Evolutionary conservation across 2,888 invertebrate species (phyloP).

Genomic region (Sesamia inferens): DNA sequence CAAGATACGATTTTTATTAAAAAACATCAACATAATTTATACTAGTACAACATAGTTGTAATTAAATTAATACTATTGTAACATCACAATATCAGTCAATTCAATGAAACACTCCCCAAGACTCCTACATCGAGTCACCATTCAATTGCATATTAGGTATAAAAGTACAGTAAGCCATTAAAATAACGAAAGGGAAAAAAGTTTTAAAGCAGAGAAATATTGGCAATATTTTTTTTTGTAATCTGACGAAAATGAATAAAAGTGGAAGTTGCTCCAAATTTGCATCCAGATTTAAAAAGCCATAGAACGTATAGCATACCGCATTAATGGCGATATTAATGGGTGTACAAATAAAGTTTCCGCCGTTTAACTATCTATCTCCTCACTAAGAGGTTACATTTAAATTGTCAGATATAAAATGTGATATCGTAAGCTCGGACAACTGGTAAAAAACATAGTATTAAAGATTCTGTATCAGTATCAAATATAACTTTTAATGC

Average conservation of each 20-base stretch:
- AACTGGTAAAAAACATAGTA: too few relatives aligned
- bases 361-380: too few relatives aligned
- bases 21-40: conserved; percentile 34
- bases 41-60: conserved; percentile 53
- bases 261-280: not conserved
- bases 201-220: not conserved
- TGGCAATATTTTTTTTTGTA: not conserved
- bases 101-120: conserved; percentile 5
- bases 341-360: too few relatives aligned
- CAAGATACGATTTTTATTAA: conserved; percentile 32
- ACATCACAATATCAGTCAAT: conserved; percentile 76
- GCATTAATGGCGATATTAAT: too few relatives aligned
- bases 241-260: not conserved
- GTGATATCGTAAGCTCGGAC: too few relatives aligned
- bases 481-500: too few relatives aligned
- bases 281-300: not conserved
- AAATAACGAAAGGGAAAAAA: not conserved
- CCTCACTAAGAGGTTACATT: too few relatives aligned
- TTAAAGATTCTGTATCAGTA: too few relatives aligned
- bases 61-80: conserved; percentile 68
- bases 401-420: too few relatives aligned
- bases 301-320: too few relatives aligned
- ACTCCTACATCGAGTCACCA: not conserved
- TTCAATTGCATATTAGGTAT: not conserved
- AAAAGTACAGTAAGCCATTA: not conserved